A percentile compares a stretch with the other conserved stretches of the same genome.
phyloP scores from a whole-genome alignment of 2,888 invertebrate species.

The Tetheella fluctuosa region DNA sequence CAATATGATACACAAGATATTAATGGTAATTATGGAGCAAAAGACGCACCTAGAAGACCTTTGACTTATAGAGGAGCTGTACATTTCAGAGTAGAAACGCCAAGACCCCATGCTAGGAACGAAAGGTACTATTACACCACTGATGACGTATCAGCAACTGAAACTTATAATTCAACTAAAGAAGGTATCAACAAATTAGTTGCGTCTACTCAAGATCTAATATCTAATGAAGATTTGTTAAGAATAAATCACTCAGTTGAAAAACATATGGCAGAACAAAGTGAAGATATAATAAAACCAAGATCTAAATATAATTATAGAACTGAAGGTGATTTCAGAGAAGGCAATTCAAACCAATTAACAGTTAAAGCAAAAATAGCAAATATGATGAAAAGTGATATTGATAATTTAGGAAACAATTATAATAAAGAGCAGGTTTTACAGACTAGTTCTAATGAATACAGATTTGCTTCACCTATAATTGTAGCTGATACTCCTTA shows the following conservation, averaged over 20 bases:
- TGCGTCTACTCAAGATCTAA: constrained; percentile 84
- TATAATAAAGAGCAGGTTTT: constrained; percentile 40
- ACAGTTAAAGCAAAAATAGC: constrained; percentile 67
- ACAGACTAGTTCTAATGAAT: constrained; percentile 52
- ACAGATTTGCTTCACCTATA: constrained; percentile 75
- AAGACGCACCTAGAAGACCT: constrained; percentile 46
- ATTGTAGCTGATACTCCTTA: constrained; percentile 69
- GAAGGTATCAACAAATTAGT: constrained; percentile 79
- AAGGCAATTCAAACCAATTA: constrained; percentile 52
- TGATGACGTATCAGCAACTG: constrained; percentile 39
- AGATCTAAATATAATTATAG: constrained; percentile 46
- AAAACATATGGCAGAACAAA: constrained; percentile 53
- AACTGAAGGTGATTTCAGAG: constrained; percentile 40
- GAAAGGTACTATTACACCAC: constrained; percentile 66
- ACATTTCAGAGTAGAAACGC: constrained; percentile 59
- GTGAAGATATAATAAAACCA: constrained; percentile 69
- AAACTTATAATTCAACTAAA: constrained; percentile 44
- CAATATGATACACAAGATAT: constrained; percentile 51
- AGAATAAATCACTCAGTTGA: constrained; percentile 84
- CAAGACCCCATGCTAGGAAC: constrained; percentile 56
- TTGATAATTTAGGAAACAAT: constrained; percentile 48
- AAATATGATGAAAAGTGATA: constrained; percentile 59
- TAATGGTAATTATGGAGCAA: constrained; percentile 65
- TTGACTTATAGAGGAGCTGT: constrained; percentile 56
- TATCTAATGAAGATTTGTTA: constrained; percentile 86